These are phyloP conservation scores for Scaptodrosophila lebanonensis DNA, from an alignment of 1,140 invertebrate species.

Conservation along the genomic window DNA sequence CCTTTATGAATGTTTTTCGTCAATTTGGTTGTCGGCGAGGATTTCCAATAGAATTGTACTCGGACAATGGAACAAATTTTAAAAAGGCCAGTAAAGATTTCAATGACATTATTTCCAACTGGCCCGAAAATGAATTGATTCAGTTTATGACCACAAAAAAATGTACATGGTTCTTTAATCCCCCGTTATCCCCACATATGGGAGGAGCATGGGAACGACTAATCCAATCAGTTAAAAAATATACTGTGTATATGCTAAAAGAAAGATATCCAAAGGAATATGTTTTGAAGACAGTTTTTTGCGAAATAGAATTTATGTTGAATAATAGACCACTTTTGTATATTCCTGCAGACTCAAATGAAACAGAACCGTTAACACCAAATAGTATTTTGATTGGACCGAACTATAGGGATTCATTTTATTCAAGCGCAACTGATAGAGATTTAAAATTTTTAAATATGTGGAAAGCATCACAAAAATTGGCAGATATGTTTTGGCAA, in stretches of 20 bases:
- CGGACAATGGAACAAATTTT: conserved; percentile 77
- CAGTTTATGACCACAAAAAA: conserved; percentile 17
- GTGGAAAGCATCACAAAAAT: conserved; percentile 5
- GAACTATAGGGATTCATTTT: conserved; percentile 3
- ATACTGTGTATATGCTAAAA: too few relatives aligned
- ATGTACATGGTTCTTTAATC: conserved; percentile 19
- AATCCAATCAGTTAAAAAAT: conserved; percentile 10
- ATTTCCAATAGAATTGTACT: conserved; percentile 47
- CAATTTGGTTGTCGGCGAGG: conserved; percentile 74
- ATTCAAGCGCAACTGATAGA: not conserved
- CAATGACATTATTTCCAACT: conserved; percentile 10
- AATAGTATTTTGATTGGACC: conserved; percentile 6
- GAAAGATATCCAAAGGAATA: too few relatives aligned
- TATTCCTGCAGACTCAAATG: conserved; percentile 31
- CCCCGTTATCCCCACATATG: not conserved
- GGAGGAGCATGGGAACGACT: conserved; percentile 7
- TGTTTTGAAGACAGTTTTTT: too few relatives aligned
- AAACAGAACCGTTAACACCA: conserved; percentile 2
- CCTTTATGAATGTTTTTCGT: conserved; percentile 68
- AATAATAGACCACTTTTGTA: conserved; percentile 43
- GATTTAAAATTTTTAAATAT: conserved; percentile 10
- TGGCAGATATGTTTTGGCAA: not conserved
- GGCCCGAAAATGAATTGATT: conserved; percentile 21
- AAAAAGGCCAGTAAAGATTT: conserved; percentile 50
- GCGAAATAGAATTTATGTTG: conserved; percentile 41